Conservation (phyloP, 2,113 vertebrate genomes). For the Brachypodius melanocephalos region DNA sequence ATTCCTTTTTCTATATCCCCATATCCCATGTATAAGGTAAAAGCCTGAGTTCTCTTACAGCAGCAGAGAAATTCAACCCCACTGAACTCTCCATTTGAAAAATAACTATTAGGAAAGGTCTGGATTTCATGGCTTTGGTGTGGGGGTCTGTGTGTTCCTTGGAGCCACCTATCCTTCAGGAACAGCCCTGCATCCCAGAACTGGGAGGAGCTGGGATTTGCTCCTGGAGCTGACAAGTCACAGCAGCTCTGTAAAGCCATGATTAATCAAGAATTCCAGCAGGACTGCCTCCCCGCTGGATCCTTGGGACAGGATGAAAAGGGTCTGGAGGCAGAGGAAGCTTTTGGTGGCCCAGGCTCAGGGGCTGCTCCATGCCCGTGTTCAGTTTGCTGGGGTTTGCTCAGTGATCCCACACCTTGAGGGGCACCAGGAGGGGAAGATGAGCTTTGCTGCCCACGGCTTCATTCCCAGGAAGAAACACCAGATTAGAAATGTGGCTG, state of each 20-base stretch:
- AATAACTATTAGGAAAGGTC: neutral
- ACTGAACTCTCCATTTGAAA: neutral
- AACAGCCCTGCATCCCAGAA: neutral
- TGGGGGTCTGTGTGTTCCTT: neutral
- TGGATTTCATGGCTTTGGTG: neutral
- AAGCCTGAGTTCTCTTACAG: neutral
- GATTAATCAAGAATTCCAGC: neutral
- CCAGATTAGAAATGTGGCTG: fast-evolving
- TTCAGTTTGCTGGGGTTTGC: neutral
- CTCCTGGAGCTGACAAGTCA: neutral
- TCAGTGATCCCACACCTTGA: fast-evolving
- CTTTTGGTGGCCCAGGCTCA: neutral
- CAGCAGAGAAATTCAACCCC: neutral
- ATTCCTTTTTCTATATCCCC: neutral
- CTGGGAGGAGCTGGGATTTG: neutral
- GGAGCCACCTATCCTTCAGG: neutral
- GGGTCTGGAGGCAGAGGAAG: neutral
- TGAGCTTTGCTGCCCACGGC: neutral
- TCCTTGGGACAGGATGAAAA: neutral
- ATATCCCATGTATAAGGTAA: neutral
- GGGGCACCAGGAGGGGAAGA: neutral
- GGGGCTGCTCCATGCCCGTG: neutral
- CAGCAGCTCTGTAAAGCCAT: neutral
- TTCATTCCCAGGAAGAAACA: neutral
- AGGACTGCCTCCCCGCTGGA: neutral